Evolutionary conservation across 2,888 invertebrate species (phyloP).

Genomic region (Drosophila stalkeri): DNA sequence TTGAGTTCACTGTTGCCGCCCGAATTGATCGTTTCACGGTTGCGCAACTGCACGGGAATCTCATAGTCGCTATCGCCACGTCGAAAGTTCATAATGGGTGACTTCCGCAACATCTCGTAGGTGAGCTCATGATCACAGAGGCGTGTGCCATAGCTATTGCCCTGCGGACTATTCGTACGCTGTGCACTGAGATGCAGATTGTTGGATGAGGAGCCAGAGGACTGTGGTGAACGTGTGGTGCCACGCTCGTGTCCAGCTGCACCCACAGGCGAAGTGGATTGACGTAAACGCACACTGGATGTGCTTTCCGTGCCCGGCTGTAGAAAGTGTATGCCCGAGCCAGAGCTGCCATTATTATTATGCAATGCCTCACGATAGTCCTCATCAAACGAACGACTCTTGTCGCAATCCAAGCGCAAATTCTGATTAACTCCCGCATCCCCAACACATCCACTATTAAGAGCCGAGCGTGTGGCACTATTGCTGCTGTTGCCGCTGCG

Average conservation of each 20-base stretch:
- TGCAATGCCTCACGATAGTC: slow-evolving; percentile 82
- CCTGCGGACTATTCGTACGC: slow-evolving; percentile 83
- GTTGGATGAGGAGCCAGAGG: slow-evolving; percentile 81
- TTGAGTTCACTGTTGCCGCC: slow-evolving; percentile 84
- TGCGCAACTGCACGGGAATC: slow-evolving; percentile 75
- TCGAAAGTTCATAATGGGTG: slow-evolving; percentile 84
- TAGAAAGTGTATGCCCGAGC: slow-evolving; percentile 64
- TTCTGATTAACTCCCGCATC: slow-evolving; percentile 78
- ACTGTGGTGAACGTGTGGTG: slow-evolving; percentile 81
- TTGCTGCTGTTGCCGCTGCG: slow-evolving; percentile 30
- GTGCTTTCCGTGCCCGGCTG: slow-evolving; percentile 56
- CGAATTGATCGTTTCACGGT: slow-evolving; percentile 83
- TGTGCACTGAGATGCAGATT: slow-evolving; percentile 73
- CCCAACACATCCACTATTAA: slow-evolving; percentile 47
- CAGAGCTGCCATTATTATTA: slow-evolving; percentile 69
- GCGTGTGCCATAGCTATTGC: slow-evolving; percentile 83
- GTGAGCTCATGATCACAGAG: slow-evolving; percentile 85
- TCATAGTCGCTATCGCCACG: slow-evolving; percentile 83
- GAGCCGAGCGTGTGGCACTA: slow-evolving; percentile 28
- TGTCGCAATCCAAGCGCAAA: slow-evolving; percentile 83
- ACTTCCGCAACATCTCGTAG: slow-evolving; percentile 84
- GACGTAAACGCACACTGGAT: slow-evolving; percentile 63
- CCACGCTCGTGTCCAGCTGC: slow-evolving; percentile 48
- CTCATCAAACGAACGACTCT: slow-evolving; percentile 85
- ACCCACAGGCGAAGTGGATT: slow-evolving; percentile 76